Conservation (phyloP, 1,140 invertebrate genomes). For the Akabosia matsudoensis region DNA sequence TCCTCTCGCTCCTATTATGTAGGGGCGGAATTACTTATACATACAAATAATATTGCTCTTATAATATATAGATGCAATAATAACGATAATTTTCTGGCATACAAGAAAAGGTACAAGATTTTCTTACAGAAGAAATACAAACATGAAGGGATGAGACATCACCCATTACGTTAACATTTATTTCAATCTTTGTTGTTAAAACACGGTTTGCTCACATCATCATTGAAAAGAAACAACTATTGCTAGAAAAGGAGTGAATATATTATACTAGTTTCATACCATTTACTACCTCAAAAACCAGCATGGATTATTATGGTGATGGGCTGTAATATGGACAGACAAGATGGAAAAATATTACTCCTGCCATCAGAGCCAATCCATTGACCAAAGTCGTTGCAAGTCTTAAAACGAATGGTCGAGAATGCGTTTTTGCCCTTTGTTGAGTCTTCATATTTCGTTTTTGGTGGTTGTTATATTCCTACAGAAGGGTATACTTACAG, state of each 20-base stretch:
- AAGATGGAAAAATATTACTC: slow-evolving; percentile 12
- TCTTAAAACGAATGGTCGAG: background rate
- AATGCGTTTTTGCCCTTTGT: too few relatives aligned
- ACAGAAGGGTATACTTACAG: too few relatives aligned
- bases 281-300: background rate
- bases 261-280: background rate
- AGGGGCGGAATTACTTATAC: background rate
- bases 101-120: background rate
- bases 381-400: background rate
- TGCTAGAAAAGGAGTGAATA: background rate
- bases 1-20: too few relatives aligned
- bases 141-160: slow-evolving; percentile 5
- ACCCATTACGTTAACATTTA: slow-evolving; percentile 18
- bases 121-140: background rate
- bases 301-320: slow-evolving; percentile 15
- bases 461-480: too few relatives aligned
- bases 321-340: slow-evolving; percentile 19
- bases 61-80: background rate
- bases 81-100: background rate
- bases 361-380: slow-evolving; percentile 18
- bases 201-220: slow-evolving; percentile 8
- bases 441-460: too few relatives aligned
- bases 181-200: slow-evolving; percentile 12
- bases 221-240: background rate
- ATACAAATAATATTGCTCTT: background rate